Conservation (phyloP, 2,797 vertebrate species). For the Apogon hyalosoma region DNA sequence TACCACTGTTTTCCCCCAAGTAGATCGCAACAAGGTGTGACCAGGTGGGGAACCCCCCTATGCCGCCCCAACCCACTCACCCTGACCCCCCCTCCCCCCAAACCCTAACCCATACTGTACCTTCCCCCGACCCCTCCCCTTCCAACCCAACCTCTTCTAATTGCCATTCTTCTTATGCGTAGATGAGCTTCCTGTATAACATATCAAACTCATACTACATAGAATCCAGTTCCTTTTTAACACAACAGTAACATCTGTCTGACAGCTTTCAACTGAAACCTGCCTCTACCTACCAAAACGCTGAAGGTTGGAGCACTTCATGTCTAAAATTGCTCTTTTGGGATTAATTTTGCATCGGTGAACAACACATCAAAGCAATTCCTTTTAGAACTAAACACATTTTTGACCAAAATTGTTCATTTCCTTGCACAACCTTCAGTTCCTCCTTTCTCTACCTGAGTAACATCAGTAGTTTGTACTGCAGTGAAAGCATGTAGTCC, state of each 20-base stretch:
- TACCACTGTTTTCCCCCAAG: slow-evolving; percentile 82
- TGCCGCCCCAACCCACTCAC: slow-evolving; percentile 29
- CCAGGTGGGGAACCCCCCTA: slow-evolving; percentile 85
- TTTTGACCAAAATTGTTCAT: no score
- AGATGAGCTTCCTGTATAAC: slow-evolving; percentile 57
- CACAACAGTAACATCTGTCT: slow-evolving; percentile 56
- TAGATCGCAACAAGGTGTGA: slow-evolving; percentile 88
- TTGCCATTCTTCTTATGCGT: slow-evolving; percentile 53
- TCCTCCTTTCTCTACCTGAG: no score
- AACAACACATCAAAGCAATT: background rate
- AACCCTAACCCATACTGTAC: slow-evolving; percentile 30
- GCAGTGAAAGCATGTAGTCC: no score
- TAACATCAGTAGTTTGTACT: no score
- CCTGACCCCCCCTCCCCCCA: slow-evolving; percentile 5
- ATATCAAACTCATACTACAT: slow-evolving; percentile 28
- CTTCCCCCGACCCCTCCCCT: background rate
- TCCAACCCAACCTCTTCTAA: slow-evolving; percentile 38
- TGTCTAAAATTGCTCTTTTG: slow-evolving; percentile 18
- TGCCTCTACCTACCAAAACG: slow-evolving; percentile 22
- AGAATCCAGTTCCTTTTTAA: slow-evolving; percentile 49
- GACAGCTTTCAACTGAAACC: slow-evolving; percentile 74
- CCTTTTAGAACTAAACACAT: no score
- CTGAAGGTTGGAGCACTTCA: slow-evolving; percentile 5
- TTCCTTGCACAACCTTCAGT: no score
- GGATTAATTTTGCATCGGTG: background rate